Evolutionary conservation across 2,797 vertebrate genomes (phyloP).

Genomic region (Microtus californicus): DNA sequence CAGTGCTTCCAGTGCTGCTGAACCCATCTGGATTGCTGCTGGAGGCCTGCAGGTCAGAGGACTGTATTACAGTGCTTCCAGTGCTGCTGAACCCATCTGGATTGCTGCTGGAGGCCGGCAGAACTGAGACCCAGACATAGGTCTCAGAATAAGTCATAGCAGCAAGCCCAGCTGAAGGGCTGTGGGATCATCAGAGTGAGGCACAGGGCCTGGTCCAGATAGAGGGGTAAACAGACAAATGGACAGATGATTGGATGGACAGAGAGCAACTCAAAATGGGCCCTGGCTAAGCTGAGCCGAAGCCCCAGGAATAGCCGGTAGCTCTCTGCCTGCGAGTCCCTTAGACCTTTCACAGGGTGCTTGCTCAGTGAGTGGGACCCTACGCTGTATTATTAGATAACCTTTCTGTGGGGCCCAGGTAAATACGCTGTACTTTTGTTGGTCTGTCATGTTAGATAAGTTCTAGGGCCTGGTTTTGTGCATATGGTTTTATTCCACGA

Average conservation of each 20-base stretch:
- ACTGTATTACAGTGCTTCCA: not conserved
- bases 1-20: too few relatives aligned
- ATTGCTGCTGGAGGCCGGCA: not conserved
- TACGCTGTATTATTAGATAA: not conserved
- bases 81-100: not conserved
- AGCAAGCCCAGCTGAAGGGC: too few relatives aligned
- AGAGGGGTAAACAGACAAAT: not conserved
- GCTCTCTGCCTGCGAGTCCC: not conserved
- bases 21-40: not conserved
- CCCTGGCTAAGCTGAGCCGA: not conserved
- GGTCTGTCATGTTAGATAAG: too few relatives aligned
- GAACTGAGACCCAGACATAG: not conserved
- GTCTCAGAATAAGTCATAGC: not conserved
- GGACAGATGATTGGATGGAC: not conserved
- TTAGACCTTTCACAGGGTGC: not conserved
- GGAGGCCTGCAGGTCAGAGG: not conserved
- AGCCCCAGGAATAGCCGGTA: not conserved
- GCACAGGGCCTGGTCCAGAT: not conserved
- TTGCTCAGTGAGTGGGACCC: not conserved
- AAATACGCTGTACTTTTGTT: not conserved
- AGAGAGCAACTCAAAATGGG: not conserved
- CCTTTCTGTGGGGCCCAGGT: not conserved
- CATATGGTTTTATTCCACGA: not conserved
- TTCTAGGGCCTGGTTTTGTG: not conserved
- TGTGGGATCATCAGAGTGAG: not conserved